Evolutionary conservation across 2,113 vertebrate genomes (phyloP).

Genomic region (Arizona elegans): DNA sequence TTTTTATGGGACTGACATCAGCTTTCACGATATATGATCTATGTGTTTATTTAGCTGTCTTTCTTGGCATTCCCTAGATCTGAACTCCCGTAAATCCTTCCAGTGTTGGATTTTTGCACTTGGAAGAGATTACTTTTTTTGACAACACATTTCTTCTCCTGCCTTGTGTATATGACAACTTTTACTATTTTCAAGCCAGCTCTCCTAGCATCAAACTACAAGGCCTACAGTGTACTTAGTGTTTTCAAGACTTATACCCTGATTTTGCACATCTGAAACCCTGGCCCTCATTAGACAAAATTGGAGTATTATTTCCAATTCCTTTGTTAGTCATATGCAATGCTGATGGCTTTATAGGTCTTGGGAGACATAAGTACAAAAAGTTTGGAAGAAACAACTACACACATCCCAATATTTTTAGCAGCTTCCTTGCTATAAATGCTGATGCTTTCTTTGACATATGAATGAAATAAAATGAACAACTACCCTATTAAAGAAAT

Average conservation of each 20-base stretch:
- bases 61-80: conserved; percentile 64
- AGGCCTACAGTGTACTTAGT: not conserved
- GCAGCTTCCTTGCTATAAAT: not conserved
- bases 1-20: conserved; percentile 72
- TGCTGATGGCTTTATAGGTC: not conserved
- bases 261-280: not conserved
- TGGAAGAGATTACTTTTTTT: conserved; percentile 66
- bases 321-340: not conserved
- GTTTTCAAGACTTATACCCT: not conserved
- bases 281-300: not conserved
- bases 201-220: conserved; percentile 43
- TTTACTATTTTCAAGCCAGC: conserved; percentile 43
- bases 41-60: conserved; percentile 73
- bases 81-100: conserved; percentile 71
- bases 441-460: not conserved
- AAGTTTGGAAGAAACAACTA: not conserved
- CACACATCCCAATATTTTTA: not conserved
- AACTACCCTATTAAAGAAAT: not conserved
- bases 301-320: not conserved
- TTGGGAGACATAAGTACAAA: not conserved
- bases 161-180: conserved; percentile 53
- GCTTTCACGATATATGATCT: conserved; percentile 71
- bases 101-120: conserved; percentile 68
- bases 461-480: not conserved
- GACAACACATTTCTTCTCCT: conserved; percentile 66